Evolutionary conservation across 2,113 vertebrate genomes (phyloP), one percentile per base, ranked within the genome.

Genomic region (Petromus typicus): DNA sequence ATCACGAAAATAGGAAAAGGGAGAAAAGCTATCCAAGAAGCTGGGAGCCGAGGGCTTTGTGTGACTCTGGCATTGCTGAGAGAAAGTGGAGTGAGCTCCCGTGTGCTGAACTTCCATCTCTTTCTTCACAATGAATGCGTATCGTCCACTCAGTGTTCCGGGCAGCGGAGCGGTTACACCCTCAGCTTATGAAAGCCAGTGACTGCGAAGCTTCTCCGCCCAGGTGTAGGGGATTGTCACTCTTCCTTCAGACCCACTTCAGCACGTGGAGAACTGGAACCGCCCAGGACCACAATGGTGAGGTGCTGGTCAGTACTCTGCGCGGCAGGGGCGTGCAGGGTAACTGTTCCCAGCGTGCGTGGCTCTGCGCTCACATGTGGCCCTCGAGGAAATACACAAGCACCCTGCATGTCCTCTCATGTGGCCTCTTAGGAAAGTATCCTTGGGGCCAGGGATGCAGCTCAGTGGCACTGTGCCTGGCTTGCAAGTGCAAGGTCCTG

Each of bases 361-460:
- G 2, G 5, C 23, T 30, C 11, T 61, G 2, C 8, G 16, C 25
- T 63, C 14, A 4, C 25, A 17, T 1, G 20, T 5, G 1, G 12
- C 80, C 48, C 54, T 23, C 0, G 67, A 37, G n/a, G 23, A 93
- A 30, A 56, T 8, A 5, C 32, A 37, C 43, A 18, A 30, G 37
- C 0, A 9, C 0, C 1, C 57, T 51, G 48, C 37, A 37, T 8
- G 22, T 6, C 37, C 43, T 73, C 51, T 37, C 8, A 4, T 2
- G 37, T 18, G 30, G 27, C 48, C 51, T 90, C n/a, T 85, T 22
- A 9, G 7, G 34, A 48, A 40, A 34, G 76, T 1, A 27, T 43
- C 6, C 34, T 22, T 51, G 48, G 48, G 48, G 48, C 48, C 48
- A 10, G 48, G 48, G 48, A 10, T 10, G 48, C 10, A 10, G 48